Conservation (phyloP, 2,888 invertebrate species). For the Zootermopsis nevadensis region DNA sequence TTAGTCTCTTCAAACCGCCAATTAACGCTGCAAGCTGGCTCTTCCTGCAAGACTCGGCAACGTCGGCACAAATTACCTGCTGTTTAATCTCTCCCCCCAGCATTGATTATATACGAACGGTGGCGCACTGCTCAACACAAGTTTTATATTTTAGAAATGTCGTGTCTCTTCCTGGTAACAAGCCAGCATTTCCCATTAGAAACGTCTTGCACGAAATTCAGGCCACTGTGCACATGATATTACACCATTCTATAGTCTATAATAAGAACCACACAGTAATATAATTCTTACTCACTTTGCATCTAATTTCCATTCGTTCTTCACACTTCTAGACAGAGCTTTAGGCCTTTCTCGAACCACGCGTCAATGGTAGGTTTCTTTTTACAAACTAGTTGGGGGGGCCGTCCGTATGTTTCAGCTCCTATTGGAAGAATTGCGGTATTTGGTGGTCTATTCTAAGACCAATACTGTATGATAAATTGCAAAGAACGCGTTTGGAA, state of each 20-base stretch:
- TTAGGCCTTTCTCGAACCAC: too few species aligned
- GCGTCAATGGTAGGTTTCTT: too few species aligned
- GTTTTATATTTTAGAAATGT: conserved; percentile 4
- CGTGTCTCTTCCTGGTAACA: neutral
- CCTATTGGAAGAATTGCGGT: too few species aligned
- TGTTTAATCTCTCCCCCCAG: conserved; percentile 53
- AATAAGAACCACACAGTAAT: neutral
- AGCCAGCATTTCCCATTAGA: neutral
- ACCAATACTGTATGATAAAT: too few species aligned
- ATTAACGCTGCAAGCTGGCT: conserved; percentile 53
- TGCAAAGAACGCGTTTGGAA: too few species aligned
- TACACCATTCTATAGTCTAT: neutral
- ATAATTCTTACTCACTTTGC: neutral
- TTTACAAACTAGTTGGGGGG: too few species aligned
- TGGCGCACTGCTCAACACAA: neutral
- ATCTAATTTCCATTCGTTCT: neutral
- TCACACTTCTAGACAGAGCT: neutral
- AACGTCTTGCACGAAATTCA: neutral
- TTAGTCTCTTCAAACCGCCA: conserved; percentile 55
- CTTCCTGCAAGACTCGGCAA: conserved; percentile 48
- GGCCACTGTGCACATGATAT: neutral
- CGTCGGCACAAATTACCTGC: conserved; percentile 53
- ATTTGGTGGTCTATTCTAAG: too few species aligned
- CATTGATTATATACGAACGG: conserved; percentile 49
- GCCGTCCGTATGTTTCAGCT: too few species aligned